Evolutionary conservation across 2,797 vertebrate genomes (phyloP), one percentile per base, ranked within the genome.

Genomic region (Diglossa cyanea): DNA sequence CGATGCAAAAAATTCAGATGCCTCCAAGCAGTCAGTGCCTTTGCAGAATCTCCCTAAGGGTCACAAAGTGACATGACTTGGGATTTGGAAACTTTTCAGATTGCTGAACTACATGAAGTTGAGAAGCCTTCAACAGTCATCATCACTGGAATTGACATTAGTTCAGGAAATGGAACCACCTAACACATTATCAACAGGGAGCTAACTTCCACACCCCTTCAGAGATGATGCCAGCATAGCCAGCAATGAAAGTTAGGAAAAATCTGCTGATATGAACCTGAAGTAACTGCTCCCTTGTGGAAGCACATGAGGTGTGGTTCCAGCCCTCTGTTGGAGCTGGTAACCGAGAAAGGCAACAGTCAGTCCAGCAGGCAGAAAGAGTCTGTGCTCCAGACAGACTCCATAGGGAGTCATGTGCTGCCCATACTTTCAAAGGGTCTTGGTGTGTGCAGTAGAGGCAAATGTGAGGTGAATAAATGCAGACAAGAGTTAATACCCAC

Each of bases 211-310:
- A 67, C 35, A 55, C 5, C 12, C 63, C 40, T 77, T 78, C 63
- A 90, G 73, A 78, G 50, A 7, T 45, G 24, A 53, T 9, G 4
- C 9, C 17, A 11, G 48, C 48, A 67, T 13, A 42, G 15, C 11
- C 35, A 72, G 24, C 17, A 39, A 57, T 3, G 11, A 45, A 42
- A 67, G n/a, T 50, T 11, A 13, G 13, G 55, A 26, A 4, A 50
- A 63, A 78, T 7, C 21, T 55, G 21, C 7, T 10, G 8, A 25
- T 60, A 13, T 37, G 23, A 70, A 55, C 26, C 18, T 60, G 23
- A 60, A 78, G 30, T 25, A 67, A 72, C 7, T n/a, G 50, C 23
- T 77, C 13, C 3, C 23, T 40, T 0, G 0, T n/a, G 39, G 23
- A 63, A 63, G 25, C 45, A 60, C 19, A n/a, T 2, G 30, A 45